Evolutionary conservation across 2,113 vertebrate genomes (phyloP).

Genomic region (Chaetura pelagica): DNA sequence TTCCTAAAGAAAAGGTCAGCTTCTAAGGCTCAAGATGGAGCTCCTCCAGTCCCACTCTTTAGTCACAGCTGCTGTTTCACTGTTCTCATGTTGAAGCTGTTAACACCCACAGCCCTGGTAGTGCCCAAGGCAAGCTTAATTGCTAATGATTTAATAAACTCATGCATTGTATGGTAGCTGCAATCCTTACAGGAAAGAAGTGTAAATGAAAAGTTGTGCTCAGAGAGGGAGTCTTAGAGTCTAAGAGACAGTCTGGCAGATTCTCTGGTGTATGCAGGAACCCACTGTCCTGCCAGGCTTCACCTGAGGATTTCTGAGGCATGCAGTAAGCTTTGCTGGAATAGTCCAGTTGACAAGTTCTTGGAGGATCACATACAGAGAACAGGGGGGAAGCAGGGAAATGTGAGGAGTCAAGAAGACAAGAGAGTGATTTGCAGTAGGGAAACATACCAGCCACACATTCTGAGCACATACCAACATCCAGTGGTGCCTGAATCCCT

Average conservation of each 20-base stretch:
- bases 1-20: not conserved
- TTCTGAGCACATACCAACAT: not conserved
- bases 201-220: not conserved
- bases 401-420: not conserved
- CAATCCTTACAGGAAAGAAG: not conserved
- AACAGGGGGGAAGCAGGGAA: not conserved
- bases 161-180: not conserved
- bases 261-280: not conserved
- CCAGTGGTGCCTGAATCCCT: not conserved
- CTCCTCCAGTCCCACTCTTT: not conserved
- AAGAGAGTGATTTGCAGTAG: not conserved
- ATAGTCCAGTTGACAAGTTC: not conserved
- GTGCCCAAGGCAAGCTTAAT: not conserved
- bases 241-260: not conserved
- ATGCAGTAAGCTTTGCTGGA: not conserved
- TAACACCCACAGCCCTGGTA: not conserved
- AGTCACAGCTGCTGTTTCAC: not conserved
- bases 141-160: not conserved
- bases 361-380: not conserved
- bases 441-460: not conserved
- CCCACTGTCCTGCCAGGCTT: not conserved
- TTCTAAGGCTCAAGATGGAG: accelerated
- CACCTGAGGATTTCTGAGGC: not conserved
- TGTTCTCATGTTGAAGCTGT: not conserved
- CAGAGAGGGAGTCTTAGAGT: not conserved